Evolutionary conservation across 2,888 invertebrate species (phyloP).

Genomic region (Rhagonycha fulva): DNA sequence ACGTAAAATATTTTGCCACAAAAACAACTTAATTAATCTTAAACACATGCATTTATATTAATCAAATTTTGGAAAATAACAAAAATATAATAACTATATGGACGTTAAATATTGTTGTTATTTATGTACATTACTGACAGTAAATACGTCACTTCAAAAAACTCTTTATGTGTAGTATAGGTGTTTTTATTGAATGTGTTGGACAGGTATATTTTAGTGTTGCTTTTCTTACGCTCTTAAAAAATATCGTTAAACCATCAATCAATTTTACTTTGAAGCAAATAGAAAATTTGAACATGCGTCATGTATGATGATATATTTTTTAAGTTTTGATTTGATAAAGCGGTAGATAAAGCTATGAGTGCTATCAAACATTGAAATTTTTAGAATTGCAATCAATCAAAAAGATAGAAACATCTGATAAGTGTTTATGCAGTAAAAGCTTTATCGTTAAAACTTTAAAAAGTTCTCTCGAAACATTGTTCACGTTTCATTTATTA

Average conservation of each 20-base stretch:
- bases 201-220: neutral
- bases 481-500: neutral
- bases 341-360: conserved; percentile 12
- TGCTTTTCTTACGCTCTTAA: neutral
- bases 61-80: too few species aligned
- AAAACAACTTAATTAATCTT: too few species aligned
- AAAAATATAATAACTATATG: too few species aligned
- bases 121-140: neutral
- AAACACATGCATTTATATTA: too few species aligned
- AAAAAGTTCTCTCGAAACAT: neutral
- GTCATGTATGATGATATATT: neutral
- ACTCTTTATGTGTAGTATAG: too few species aligned
- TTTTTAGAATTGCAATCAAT: conserved; percentile 8
- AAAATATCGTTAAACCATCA: neutral
- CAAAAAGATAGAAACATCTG: neutral
- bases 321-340: conserved; percentile 9
- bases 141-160: neutral
- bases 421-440: neutral
- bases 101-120: neutral
- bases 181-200: neutral
- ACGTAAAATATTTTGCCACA: too few species aligned
- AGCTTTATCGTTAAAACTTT: neutral
- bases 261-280: neutral
- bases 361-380: conserved; percentile 12
- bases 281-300: neutral